Evolutionary conservation across 2,797 vertebrate genomes (phyloP).

Genomic region (Pelobates cultripes): DNA sequence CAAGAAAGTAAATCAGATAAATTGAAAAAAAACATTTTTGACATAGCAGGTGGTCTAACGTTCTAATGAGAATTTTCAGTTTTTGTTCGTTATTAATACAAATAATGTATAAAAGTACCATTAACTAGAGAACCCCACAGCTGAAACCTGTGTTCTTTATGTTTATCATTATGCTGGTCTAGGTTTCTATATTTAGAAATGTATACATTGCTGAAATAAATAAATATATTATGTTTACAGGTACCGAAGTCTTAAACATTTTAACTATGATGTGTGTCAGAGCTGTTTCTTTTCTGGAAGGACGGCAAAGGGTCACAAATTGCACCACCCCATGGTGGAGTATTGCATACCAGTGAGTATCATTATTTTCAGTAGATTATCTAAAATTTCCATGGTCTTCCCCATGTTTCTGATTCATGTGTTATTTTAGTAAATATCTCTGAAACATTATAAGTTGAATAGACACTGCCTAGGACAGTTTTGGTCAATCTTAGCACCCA

Average conservation of each 20-base stretch:
- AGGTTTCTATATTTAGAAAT: too few relatives aligned
- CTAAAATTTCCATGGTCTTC: not conserved
- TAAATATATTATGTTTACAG: constrained; percentile 63
- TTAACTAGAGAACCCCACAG: not conserved
- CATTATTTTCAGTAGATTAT: not conserved
- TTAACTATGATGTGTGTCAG: constrained; percentile 98
- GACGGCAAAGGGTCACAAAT: constrained; percentile 95
- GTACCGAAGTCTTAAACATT: constrained; percentile 97
- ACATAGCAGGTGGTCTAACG: constrained; percentile 16
- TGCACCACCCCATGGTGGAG: constrained; percentile 98
- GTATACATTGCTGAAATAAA: too few relatives aligned
- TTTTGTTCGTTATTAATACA: not conserved
- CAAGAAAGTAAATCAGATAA: not conserved
- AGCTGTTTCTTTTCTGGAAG: constrained; percentile 98
- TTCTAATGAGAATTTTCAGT: not conserved
- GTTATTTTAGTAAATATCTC: not conserved
- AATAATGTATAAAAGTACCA: not conserved
- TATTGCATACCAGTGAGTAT: constrained; percentile 94
- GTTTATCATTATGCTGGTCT: too few relatives aligned
- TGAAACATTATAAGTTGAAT: too few relatives aligned
- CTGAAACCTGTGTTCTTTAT: too few relatives aligned
- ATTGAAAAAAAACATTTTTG: constrained; percentile 1
- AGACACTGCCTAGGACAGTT: too few relatives aligned
- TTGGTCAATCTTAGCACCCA: too few relatives aligned
- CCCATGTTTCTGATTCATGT: not conserved